Evolutionary conservation across 2,113 vertebrate genomes (phyloP), one percentile per base, ranked within the genome.

Genomic region (Aix galericulata): DNA sequence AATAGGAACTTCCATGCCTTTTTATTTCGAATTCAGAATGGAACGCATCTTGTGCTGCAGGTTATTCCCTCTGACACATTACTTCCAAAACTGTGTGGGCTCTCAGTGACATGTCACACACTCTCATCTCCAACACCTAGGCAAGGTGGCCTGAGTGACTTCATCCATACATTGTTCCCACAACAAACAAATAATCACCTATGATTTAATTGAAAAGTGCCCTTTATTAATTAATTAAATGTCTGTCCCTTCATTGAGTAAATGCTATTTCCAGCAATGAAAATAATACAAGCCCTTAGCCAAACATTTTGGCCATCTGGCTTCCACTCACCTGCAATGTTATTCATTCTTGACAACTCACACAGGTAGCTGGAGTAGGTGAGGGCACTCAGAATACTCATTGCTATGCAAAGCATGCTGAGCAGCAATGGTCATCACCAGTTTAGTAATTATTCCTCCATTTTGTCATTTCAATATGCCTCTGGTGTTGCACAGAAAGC

Each of bases 391-490:
- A 83, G 74, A 78, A 69, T 31, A 44, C 62, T 74, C 56, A 60
- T 63, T 79, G 67, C 56, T 81, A 62, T 93, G 55, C 42, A 83
- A 81, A 90, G 27, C n/a, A 26, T 80, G 46, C 68, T 58, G 62
- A 96, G 77, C 44, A 86, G 71, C 8, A 7, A 38, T 76, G 81
- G 91, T 46, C 62, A 93, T 46, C 78, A 58, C 69, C 75, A 67
- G 64, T 91, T 91, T 78, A 34, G 23, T 93, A 93, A 96, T 95
- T 95, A 92, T 97, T 95, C 82, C 86, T 94, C 42, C 52, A 50
- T 93, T 96, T 62, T 84, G 66, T 69, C 48, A 91, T 93, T 95
- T 97, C 96, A 85, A 69, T 81, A 56, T 86, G 79, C 76, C 67
- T 50, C 48, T 56, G 66, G 73, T 60, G 75, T 44, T 78, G 81